Evolutionary conservation across 2,797 vertebrate species (phyloP).

Genomic region (Anisognathus igniventris): DNA sequence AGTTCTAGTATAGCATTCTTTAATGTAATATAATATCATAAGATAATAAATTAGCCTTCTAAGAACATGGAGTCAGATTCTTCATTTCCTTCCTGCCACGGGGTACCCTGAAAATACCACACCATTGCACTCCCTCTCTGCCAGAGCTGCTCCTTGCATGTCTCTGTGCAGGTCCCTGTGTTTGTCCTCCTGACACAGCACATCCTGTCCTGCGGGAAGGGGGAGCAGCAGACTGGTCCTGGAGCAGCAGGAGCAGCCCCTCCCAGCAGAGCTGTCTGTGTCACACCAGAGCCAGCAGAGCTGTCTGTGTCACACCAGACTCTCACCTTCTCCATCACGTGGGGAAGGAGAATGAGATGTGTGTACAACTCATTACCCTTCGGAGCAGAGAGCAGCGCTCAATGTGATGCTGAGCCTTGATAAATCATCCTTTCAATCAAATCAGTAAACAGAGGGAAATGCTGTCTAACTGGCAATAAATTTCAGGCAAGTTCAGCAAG

Average conservation of each 20-base stretch:
- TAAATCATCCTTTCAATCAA: constrained; percentile 47
- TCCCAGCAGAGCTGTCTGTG: neutral
- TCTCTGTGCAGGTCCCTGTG: neutral
- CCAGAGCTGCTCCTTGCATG: neutral
- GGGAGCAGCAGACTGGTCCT: neutral
- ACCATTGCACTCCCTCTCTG: neutral
- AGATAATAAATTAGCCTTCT: too few relatives aligned
- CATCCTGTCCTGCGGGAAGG: neutral
- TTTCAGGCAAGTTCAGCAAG: constrained; percentile 16
- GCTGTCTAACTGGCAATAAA: constrained; percentile 38
- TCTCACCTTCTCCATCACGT: neutral
- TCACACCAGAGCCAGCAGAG: neutral
- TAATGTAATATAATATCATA: too few relatives aligned
- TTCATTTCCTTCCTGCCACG: too few relatives aligned
- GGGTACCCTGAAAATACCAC: too few relatives aligned
- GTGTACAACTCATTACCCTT: constrained; percentile 42
- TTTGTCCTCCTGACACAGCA: neutral
- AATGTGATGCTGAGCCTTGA: neutral
- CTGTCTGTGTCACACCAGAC: neutral
- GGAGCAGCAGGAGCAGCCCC: neutral
- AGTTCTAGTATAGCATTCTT: too few relatives aligned
- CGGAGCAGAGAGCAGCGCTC: neutral
- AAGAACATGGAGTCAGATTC: too few relatives aligned
- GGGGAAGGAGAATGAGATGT: constrained; percentile 7
- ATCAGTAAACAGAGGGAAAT: constrained; percentile 38